Evolutionary conservation across 2,113 vertebrate species (phyloP), one percentile per base, ranked within the genome.

Genomic region (Leiothrix lutea): DNA sequence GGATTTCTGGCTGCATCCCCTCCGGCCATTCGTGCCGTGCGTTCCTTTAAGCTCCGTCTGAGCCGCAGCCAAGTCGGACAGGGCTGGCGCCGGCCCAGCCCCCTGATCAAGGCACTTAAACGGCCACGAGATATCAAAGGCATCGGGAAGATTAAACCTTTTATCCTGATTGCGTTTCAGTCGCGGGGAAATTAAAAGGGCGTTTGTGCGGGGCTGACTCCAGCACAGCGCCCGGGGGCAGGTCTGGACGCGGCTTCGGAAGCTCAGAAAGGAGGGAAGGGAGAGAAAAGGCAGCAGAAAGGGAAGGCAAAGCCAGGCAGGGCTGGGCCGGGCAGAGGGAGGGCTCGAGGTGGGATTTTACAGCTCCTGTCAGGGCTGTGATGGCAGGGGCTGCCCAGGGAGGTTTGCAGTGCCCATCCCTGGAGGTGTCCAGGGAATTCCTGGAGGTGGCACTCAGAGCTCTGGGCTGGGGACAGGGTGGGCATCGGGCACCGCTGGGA

Each of bases 351-450:
- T 40, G 2, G 64, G 29, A 10, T 35, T 45, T 19, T 5, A 24
- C 20, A 40, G 4, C 8, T 36, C 11, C 0, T 2, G 2, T 0
- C 57, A 9, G 14, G 31, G n/a, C 73, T 61, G 2, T 1, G 33
- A 2, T 10, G 47, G 28, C 2, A 38, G 1, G 6, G 38, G 35
- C 31, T 31, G 42, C 50, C 66, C 66, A 12, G 66, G 35, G 35
- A 25, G 56, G 1, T 3, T 5, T 13, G 56, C 4, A 42, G 38
- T 29, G 5, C 38, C 54, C 56, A 17, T 4, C 12, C 74, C 57
- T 48, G 74, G 4, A 18, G 73, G n/a, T 29, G 29, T 0, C n/a
- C n/a, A 1, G 3, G 80, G 67, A 21, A 53, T 29, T 12, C 35
- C 57, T 48, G 65, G 47, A 23, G 5, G 25, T 48, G 85, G 25